Conservation (phyloP, 1,140 invertebrate genomes). For the Drosophila bipectinata region DNA sequence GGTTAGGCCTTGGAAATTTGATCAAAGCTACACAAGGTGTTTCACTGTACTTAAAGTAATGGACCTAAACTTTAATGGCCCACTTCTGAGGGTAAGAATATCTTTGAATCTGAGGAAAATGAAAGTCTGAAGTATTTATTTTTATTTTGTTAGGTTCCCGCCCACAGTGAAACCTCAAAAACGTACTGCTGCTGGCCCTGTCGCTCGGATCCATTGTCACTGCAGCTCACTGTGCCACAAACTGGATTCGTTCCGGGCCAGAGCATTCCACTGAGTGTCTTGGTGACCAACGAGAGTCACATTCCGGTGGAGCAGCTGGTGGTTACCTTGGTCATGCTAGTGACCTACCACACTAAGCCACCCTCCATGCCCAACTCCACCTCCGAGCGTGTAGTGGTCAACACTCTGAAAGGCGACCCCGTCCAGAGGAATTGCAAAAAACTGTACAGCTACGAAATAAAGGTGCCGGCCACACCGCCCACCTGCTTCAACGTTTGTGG, state of each 20-base stretch:
- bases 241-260: constrained; percentile 72
- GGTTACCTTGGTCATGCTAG: constrained; percentile 54
- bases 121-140: not conserved
- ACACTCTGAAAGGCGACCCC: constrained; percentile 47
- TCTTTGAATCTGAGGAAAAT: not conserved
- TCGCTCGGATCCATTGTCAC: constrained; percentile 51
- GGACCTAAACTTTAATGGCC: constrained; percentile 87
- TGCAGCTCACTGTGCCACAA: constrained; percentile 55
- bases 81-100: constrained; percentile 54
- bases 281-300: constrained; percentile 66
- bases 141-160: constrained; percentile 36
- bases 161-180: constrained; percentile 56
- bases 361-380: constrained; percentile 66
- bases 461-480: constrained; percentile 88
- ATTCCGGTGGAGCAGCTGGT: constrained; percentile 55
- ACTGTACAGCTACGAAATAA: constrained; percentile 77
- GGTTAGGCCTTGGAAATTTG: constrained; percentile 90
- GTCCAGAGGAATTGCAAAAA: constrained; percentile 65
- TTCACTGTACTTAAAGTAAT: constrained; percentile 90
- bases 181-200: constrained; percentile 67
- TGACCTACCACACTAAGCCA: constrained; percentile 51
- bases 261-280: constrained; percentile 40
- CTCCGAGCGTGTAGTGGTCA: constrained; percentile 49
- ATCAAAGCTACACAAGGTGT: constrained; percentile 88
- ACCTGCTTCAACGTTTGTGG: constrained; percentile 88